These are phyloP conservation scores for Stigmatopora argus DNA, from an alignment of 2,113 vertebrate species.

Conservation along the genomic window DNA sequence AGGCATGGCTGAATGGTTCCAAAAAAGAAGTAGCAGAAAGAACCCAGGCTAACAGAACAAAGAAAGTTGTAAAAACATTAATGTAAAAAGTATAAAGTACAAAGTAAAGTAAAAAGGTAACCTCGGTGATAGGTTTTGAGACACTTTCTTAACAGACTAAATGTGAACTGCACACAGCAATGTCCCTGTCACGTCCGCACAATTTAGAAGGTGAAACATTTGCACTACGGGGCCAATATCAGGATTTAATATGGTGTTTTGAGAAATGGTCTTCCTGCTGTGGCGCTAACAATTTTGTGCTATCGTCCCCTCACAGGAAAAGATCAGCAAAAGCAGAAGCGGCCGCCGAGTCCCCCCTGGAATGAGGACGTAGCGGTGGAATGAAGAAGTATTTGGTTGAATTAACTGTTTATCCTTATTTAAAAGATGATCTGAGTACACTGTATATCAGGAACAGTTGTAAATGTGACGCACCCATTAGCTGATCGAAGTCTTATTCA, in stretches of 20 bases:
- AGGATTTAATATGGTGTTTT: constrained; percentile 32
- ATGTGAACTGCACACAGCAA: too few species aligned
- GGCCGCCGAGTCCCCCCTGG: constrained; percentile 88
- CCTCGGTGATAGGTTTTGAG: too few species aligned
- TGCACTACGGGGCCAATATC: constrained; percentile 7
- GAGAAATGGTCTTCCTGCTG: constrained; percentile 63
- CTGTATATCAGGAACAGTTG: constrained; percentile 32
- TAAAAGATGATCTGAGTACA: constrained; percentile 37
- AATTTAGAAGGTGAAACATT: not conserved
- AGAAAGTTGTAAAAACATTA: too few species aligned
- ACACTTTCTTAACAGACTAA: too few species aligned
- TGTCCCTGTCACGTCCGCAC: too few species aligned
- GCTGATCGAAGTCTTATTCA: constrained; percentile 8
- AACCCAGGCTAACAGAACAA: too few species aligned
- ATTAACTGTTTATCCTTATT: constrained; percentile 27
- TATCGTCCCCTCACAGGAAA: constrained; percentile 77
- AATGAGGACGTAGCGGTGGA: constrained; percentile 76
- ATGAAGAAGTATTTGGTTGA: not conserved
- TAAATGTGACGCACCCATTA: constrained; percentile 30
- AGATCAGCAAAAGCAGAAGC: constrained; percentile 87
- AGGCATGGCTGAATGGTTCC: too few species aligned
- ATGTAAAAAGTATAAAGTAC: too few species aligned
- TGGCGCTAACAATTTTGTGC: constrained; percentile 58
- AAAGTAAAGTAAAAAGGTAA: too few species aligned
- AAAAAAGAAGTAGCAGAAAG: too few species aligned